Percentiles rank a stretch among this genome's conserved stretches.
These are phyloP conservation scores for Emydocephalus ijimae DNA, from an alignment of 2,113 vertebrate species.

Conservation along the genomic window DNA sequence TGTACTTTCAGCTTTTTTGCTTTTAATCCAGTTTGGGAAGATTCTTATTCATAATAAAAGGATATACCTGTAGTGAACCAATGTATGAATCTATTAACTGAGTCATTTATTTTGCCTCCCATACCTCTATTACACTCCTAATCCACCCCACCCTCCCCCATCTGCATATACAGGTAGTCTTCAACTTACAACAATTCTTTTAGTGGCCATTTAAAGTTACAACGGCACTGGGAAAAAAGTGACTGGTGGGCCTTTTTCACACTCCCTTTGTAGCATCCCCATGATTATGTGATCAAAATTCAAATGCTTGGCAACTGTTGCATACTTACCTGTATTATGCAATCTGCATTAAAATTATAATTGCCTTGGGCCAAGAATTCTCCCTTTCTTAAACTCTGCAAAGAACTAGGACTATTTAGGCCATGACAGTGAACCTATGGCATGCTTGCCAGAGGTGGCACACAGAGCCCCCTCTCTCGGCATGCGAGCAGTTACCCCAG, in stretches of 20 bases:
- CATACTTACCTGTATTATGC: neutral
- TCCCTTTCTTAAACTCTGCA: neutral
- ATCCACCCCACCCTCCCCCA: neutral
- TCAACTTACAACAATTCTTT: neutral
- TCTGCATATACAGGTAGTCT: neutral
- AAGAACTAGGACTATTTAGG: neutral
- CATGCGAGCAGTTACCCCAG: no score
- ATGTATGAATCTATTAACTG: neutral
- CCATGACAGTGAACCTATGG: no score
- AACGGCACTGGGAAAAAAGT: neutral
- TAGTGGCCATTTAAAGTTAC: neutral
- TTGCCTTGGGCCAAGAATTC: neutral
- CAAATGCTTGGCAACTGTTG: neutral
- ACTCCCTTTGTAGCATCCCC: neutral
- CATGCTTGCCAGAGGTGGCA: no score
- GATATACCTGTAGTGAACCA: neutral
- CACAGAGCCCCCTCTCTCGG: no score
- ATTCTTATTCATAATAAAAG: neutral
- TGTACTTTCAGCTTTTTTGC: neutral
- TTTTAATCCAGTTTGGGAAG: neutral
- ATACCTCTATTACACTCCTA: neutral
- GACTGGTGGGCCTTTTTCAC: neutral
- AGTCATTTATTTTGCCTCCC: neutral
- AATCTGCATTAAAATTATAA: neutral
- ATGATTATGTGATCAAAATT: neutral